A percentile compares a stretch with the other conserved stretches of the same genome.
Conservation (phyloP, 2,797 vertebrate species). For the Clarias platycephalus region DNA sequence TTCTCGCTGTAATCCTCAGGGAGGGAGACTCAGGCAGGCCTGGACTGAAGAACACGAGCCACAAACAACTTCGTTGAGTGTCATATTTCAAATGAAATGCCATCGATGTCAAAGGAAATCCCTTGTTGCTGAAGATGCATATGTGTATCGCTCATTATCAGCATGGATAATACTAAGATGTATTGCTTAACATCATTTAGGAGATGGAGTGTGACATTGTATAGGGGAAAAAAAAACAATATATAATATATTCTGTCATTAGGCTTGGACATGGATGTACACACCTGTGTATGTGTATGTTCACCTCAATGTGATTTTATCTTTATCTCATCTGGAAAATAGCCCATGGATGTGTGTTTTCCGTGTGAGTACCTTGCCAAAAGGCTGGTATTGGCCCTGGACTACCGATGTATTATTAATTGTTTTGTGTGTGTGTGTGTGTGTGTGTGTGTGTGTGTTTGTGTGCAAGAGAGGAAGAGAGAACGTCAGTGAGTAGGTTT, state of each 20-base stretch:
- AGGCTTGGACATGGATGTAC: not conserved
- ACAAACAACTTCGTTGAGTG: slow-evolving; percentile 35
- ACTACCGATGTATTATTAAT: slow-evolving; percentile 61
- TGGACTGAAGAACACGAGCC: slow-evolving; percentile 39
- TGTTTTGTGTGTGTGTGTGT: slow-evolving; percentile 30
- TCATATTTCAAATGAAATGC: slow-evolving; percentile 51
- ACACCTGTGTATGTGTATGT: not conserved
- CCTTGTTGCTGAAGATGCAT: slow-evolving; percentile 21
- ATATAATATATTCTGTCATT: not conserved
- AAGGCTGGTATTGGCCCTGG: slow-evolving; percentile 52
- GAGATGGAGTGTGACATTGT: not conserved
- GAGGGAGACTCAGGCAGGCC: slow-evolving; percentile 46
- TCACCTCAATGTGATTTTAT: slow-evolving; percentile 15
- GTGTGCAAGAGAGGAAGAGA: slow-evolving; percentile 8
- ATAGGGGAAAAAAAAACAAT: not conserved
- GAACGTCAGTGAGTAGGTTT: slow-evolving; percentile 19
- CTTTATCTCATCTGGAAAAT: slow-evolving; percentile 37
- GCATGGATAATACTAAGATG: not conserved
- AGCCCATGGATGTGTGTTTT: slow-evolving; percentile 43
- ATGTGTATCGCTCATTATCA: slow-evolving; percentile 11
- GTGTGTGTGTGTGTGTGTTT: slow-evolving; percentile 2
- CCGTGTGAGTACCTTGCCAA: slow-evolving; percentile 44
- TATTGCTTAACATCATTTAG: not conserved
- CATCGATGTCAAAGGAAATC: slow-evolving; percentile 25
- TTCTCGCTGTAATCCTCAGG: slow-evolving; percentile 68